Percentiles rank a stretch among this genome's conserved stretches.
phyloP scores from a whole-genome alignment of 2,888 invertebrate genomes.

The Cataglyphis livida region DNA sequence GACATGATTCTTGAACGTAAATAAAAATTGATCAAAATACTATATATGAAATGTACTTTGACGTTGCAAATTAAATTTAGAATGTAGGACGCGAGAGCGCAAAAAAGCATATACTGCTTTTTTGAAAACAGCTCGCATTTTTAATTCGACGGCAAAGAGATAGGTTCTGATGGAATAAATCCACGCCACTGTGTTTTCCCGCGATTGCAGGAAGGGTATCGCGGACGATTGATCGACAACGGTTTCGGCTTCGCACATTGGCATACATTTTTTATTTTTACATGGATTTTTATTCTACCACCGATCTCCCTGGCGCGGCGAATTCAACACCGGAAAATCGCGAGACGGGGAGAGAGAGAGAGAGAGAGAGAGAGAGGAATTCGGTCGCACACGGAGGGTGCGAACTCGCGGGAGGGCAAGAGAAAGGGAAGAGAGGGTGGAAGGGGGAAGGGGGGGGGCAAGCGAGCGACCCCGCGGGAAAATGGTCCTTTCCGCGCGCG shows the following conservation, averaged over 20 bases:
- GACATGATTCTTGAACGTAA: not conserved
- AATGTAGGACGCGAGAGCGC: not conserved
- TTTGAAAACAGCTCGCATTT: not conserved
- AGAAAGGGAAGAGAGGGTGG: no score
- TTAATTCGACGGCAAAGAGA: conserved; percentile 27
- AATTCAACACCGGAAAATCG: conserved; percentile 33
- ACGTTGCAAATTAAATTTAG: not conserved
- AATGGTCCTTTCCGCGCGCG: conserved; percentile 48
- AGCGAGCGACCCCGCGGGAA: conserved; percentile 44
- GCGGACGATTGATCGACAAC: conserved; percentile 46
- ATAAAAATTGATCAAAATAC: not conserved
- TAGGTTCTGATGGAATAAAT: conserved; percentile 23
- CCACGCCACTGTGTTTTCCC: conserved; percentile 1
- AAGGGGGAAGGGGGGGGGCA: not conserved
- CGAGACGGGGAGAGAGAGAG: conserved; percentile 10
- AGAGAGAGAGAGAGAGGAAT: conserved; percentile 14
- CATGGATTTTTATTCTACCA: conserved; percentile 27
- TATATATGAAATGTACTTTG: not conserved
- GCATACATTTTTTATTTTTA: conserved; percentile 49
- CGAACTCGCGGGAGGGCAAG: not conserved
- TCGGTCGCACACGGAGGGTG: conserved; percentile 18
- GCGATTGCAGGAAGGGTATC: conserved; percentile 19
- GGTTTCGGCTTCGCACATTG: conserved; percentile 37
- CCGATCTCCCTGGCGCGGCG: not conserved
- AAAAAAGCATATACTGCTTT: not conserved